Evolutionary conservation across 1,140 invertebrate species (phyloP).

Genomic region (Phthorimaea operculella): DNA sequence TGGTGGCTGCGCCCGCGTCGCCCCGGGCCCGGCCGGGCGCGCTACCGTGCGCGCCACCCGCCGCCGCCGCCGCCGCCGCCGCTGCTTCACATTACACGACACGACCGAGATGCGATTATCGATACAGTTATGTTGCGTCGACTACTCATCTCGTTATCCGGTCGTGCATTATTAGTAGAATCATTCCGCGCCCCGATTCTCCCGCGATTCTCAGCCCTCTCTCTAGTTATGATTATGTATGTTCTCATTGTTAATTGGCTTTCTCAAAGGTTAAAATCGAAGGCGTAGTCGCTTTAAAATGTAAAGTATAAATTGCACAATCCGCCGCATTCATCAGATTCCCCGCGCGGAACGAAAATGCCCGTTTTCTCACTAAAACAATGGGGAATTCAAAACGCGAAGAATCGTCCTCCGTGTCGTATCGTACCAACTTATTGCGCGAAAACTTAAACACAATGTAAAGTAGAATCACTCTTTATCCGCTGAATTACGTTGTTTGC

Average conservation of each 20-base stretch:
- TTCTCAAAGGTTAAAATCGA: constrained; percentile 28
- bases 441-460: constrained; percentile 16
- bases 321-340: constrained; percentile 31
- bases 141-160: constrained; percentile 38
- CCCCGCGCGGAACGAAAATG: constrained; percentile 34
- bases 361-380: constrained; percentile 36
- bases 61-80: constrained; percentile 37
- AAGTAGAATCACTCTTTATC: background rate
- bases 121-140: constrained; percentile 55
- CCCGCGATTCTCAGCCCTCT: constrained; percentile 27
- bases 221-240: constrained; percentile 23
- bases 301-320: constrained; percentile 32
- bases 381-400: constrained; percentile 34
- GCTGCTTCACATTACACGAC: constrained; percentile 40
- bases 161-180: constrained; percentile 40
- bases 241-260: constrained; percentile 30
- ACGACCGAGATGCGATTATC: constrained; percentile 51
- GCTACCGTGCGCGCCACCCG: constrained; percentile 25
- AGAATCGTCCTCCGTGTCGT: constrained; percentile 14
- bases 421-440: constrained; percentile 14
- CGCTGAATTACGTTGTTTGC: background rate
- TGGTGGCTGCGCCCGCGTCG: constrained; percentile 25
- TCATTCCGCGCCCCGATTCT: constrained; percentile 20
- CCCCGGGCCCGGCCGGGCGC: constrained; percentile 18
- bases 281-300: constrained; percentile 19